Base-by-base conservation (phyloP, 2,113 vertebrate species). In the Abramis brama region DNA sequence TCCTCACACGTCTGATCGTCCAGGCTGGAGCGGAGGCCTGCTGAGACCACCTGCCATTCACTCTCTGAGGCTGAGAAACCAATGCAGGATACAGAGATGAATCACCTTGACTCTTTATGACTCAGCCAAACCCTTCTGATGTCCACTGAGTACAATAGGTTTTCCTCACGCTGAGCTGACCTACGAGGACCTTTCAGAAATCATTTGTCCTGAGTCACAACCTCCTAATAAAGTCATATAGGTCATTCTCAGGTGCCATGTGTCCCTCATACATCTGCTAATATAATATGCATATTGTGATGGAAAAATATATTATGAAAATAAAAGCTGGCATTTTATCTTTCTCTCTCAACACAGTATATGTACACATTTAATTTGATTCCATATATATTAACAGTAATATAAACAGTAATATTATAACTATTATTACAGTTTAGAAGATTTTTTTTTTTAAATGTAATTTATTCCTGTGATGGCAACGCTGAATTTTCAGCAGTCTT, bases 71-170 rank as follows among this genome's bases (percentile, higher is more conserved):
- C 30, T 23, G 50, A 45, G 33, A 47, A 21, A 5, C 19, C 55
- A 45, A 60, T 17, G 79, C 70, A 21, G 79, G 43, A 45, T 30
- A 15, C 33, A 55, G 85, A 86, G 79, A 86, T 82, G 79, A 86
- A 86, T 82, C 78, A 86, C 77, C 68, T 74, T 55, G 57, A 68
- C 55, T 73, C 84, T 79, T n/a, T 77, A 71, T 85, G 76, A 85
- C 66, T 86, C 79, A 76, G 39, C 70, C 55, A 86, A 82, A 60
- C 0, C 23, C 12, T 60, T 82, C 85, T 52, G 79, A 86, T 82
- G 68, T 81, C 21, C 57, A 75, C 50, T 21, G 79, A 64, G 23
- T 52, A 82, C 79, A 77, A 47, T 52, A 68, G 30, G 2, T 36
- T 60, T 86, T 45, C 57, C 25, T 70, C 64, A 68, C 23, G 7